Conservation (phyloP, 1,140 invertebrate species). For the Drosophila hydei region DNA sequence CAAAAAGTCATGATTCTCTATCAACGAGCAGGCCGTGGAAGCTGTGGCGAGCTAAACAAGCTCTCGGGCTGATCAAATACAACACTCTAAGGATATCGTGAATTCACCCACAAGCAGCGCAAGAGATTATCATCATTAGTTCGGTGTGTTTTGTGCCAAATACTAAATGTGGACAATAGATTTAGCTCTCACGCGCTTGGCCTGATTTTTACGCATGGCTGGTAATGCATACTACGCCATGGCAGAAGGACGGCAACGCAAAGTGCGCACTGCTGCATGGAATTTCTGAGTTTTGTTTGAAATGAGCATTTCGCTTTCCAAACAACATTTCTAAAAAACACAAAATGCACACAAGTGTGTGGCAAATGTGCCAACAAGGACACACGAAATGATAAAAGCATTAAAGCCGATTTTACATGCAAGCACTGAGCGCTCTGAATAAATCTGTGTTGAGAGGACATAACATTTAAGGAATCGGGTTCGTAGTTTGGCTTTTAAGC, state of each 20-base stretch:
- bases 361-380: slow-evolving; percentile 58
- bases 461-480: not conserved
- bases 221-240: slow-evolving; percentile 60
- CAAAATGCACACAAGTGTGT: slow-evolving; percentile 38
- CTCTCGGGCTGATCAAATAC: slow-evolving; percentile 16
- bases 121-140: slow-evolving; percentile 62
- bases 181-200: slow-evolving; percentile 64
- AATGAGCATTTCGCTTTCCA: slow-evolving; percentile 55
- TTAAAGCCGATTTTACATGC: not conserved
- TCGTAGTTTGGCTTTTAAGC: not conserved
- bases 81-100: not conserved
- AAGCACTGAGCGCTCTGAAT: not conserved
- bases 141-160: slow-evolving; percentile 32
- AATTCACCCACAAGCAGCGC: slow-evolving; percentile 7
- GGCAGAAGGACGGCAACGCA: slow-evolving; percentile 45
- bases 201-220: slow-evolving; percentile 76
- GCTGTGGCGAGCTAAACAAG: slow-evolving; percentile 1
- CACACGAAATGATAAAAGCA: slow-evolving; percentile 15
- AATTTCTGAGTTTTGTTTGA: slow-evolving; percentile 45
- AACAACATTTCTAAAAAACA: slow-evolving; percentile 29
- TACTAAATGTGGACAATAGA: slow-evolving; percentile 58
- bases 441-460: not conserved
- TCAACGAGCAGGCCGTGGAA: slow-evolving; percentile 3
- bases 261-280: slow-evolving; percentile 64
- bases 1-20: slow-evolving; percentile 25